Conservation (phyloP, 2,797 vertebrate genomes). For the Syncerus caffer region DNA sequence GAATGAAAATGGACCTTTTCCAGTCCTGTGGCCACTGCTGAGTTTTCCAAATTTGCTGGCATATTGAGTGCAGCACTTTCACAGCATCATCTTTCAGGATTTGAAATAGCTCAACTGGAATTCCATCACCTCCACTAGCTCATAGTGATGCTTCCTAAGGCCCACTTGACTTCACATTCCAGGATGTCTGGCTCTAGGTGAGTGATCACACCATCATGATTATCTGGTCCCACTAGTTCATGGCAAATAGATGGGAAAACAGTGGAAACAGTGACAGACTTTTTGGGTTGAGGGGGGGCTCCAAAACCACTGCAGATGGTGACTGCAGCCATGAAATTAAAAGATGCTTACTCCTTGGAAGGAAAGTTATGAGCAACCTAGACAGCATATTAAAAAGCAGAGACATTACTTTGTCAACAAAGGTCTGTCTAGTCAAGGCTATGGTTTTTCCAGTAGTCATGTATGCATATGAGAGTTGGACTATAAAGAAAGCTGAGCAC, state of each 20-base stretch:
- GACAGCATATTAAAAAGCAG: neutral
- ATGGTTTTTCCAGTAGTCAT: neutral
- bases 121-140: too few species aligned
- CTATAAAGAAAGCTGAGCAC: neutral
- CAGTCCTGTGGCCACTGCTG: too few species aligned
- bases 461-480: neutral
- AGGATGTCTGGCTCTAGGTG: too few species aligned
- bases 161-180: too few species aligned
- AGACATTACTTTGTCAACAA: neutral
- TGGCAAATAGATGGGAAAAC: neutral
- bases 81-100: too few species aligned
- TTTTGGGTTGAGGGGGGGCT: fast-evolving
- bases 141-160: too few species aligned
- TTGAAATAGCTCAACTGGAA: too few species aligned
- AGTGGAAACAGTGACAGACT: neutral
- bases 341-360: neutral
- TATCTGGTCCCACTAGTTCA: fast-evolving
- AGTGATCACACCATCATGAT: too few species aligned
- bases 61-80: too few species aligned
- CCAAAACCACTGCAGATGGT: neutral
- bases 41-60: too few species aligned
- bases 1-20: too few species aligned
- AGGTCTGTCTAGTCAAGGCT: neutral
- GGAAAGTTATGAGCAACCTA: neutral
- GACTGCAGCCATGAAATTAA: neutral